Base-by-base conservation (phyloP, 2,888 invertebrate species). In the Heliconius cydno region DNA sequence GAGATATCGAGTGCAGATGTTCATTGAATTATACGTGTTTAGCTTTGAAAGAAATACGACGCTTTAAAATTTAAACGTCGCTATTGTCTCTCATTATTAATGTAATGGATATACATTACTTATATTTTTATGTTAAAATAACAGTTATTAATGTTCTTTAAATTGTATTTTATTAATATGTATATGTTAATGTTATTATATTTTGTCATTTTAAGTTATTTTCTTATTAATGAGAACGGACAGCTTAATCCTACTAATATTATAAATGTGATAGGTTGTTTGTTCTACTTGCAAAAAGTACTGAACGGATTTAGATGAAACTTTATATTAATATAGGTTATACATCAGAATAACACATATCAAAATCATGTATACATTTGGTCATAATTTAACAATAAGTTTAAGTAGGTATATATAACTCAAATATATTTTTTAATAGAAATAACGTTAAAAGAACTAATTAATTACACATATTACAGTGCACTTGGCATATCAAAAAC, bases 1-100 rank as follows among this genome's bases (percentile, higher is more conserved):
- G 90, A 92, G 94, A 93, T 92, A 94, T 93, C 87, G 92, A 87
- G 90, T 94, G 91, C 95, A 95, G 93, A 95, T 95, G 95, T 93
- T 92, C 84, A 84, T 87, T 92, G 90, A 94, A 89, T 92, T 92
- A 92, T 91, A 88, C 86, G 84, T 90, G 88, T 85, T 83, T 83
- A 88, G 88, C 88, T 92, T 85, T 85, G 92, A 93, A 86, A 90
- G 94, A 94, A 91, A 91, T 94, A 94, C 88, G 93, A 89, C 88
- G 86, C 88, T 90, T 92, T 90, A 89, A 90, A 90, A 85, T 86
- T 88, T 88, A 86, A 89, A 86, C 87, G 86, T 87, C 85, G 85
- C 88, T 87, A 90, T 91, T 89, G 90, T 89, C 86, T 34, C 41
- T 72, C 79, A 81, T 81, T 82, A 73, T 75, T 41, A 41, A 70